Percentiles rank a stretch among this genome's conserved stretches.
Evolutionary conservation across 2,797 vertebrate species (phyloP).

Genomic region (Phrynocephalus forsythii): DNA sequence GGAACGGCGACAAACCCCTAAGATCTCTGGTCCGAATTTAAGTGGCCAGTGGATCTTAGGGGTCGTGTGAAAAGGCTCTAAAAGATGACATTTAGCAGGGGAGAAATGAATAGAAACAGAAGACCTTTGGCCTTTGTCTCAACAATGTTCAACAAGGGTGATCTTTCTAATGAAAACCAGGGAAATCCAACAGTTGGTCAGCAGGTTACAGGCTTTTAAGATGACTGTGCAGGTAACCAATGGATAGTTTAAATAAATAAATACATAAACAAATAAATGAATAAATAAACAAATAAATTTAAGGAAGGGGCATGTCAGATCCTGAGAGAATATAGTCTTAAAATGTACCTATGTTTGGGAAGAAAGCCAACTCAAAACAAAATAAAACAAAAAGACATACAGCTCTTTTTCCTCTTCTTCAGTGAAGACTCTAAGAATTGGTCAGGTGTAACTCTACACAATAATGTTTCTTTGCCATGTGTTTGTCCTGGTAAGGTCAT

Average conservation of each 20-base stretch:
- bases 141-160: neutral
- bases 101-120: conserved; percentile 6
- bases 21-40: too few species aligned
- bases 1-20: too few species aligned
- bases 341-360: neutral
- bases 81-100: conserved; percentile 6
- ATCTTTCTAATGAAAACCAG: neutral
- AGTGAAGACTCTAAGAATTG: conserved; percentile 11
- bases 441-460: neutral
- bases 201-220: neutral
- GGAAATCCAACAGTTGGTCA: neutral
- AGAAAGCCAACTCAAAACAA: neutral
- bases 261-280: conserved; percentile 8
- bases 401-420: neutral
- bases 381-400: neutral
- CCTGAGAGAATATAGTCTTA: conserved; percentile 21
- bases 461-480: neutral
- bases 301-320: conserved; percentile 26
- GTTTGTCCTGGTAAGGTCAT: conserved; percentile 6
- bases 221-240: neutral
- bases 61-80: too few species aligned
- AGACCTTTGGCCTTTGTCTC: conserved; percentile 16
- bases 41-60: too few species aligned
- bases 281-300: conserved; percentile 24
- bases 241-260: neutral